Evolutionary conservation across 53 echinoderm and acorn worm species (phyloP).

Genomic region (Holothuria scabra): DNA sequence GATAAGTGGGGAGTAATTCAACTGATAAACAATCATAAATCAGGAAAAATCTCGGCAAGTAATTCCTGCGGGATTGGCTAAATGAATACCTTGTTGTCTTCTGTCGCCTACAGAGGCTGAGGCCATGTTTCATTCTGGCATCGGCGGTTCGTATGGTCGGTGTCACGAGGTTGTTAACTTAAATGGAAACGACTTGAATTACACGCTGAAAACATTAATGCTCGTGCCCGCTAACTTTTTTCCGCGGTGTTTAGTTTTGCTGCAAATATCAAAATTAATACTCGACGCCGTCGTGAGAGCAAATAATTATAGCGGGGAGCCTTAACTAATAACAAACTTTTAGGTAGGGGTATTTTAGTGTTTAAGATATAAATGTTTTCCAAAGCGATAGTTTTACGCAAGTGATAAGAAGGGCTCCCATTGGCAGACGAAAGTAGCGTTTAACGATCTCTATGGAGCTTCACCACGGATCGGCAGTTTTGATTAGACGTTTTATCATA

Average conservation of each 20-base stretch:
- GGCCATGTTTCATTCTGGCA: constrained; percentile 33
- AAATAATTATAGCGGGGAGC: constrained; percentile 44
- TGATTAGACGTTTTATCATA: too few relatives aligned
- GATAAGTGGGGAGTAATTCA: constrained; percentile 49
- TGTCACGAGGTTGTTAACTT: constrained; percentile 49
- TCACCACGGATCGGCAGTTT: too few relatives aligned
- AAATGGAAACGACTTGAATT: constrained; percentile 52
- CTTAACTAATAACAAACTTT: constrained; percentile 49
- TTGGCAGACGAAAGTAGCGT: too few relatives aligned
- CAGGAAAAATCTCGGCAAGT: constrained; percentile 2
- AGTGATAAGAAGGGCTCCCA: too few relatives aligned
- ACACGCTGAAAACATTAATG: constrained; percentile 54
- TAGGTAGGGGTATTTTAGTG: constrained; percentile 29
- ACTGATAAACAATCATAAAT: constrained; percentile 38
- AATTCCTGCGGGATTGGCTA: constrained; percentile 37
- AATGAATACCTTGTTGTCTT: constrained; percentile 41
- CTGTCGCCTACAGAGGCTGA: constrained; percentile 33
- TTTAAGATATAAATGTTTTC: constrained; percentile 40
- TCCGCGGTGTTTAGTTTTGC: constrained; percentile 28
- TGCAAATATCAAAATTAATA: constrained; percentile 51
- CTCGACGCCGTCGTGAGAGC: constrained; percentile 42
- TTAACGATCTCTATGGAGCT: too few relatives aligned
- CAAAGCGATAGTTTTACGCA: constrained; percentile 20
- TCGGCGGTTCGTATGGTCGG: constrained; percentile 25
- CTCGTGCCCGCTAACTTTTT: constrained; percentile 32